Conservation (phyloP, 2,888 invertebrate genomes). For the Labia minor region DNA sequence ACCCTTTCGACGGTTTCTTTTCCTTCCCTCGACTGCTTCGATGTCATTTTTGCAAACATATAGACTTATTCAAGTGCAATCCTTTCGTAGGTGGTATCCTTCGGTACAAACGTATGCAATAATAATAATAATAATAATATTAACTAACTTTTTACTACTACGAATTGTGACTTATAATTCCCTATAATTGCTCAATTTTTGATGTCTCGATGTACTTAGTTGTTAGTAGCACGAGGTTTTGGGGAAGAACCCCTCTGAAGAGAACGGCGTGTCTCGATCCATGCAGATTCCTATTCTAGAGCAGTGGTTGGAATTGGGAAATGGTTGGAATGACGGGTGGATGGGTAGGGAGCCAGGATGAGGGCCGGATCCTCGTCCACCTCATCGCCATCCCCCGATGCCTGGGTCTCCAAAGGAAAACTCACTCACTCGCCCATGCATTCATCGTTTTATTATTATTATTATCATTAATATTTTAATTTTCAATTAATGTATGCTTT, state of each 20-base stretch:
- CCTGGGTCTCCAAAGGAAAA: neutral
- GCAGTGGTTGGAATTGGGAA: neutral
- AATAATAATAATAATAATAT: conserved; percentile 3
- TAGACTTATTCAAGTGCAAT: conserved; percentile 13
- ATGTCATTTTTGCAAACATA: neutral
- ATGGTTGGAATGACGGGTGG: neutral
- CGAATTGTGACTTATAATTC: conserved; percentile 7
- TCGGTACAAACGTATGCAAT: conserved; percentile 13
- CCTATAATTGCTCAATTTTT: conserved; percentile 13
- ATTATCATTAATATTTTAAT: too few species aligned
- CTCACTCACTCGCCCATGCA: conserved; percentile 7
- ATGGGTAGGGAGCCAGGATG: neutral
- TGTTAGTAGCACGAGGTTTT: neutral
- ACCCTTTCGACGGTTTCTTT: neutral
- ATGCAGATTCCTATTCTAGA: neutral
- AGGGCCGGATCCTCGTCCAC: neutral
- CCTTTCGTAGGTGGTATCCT: conserved; percentile 13
- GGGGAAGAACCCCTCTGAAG: neutral
- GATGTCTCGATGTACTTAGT: conserved; percentile 8
- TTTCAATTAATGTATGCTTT: too few species aligned
- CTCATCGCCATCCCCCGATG: neutral
- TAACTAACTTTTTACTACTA: conserved; percentile 3
- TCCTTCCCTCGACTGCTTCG: neutral
- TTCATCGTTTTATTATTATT: too few species aligned
- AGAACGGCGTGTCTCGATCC: neutral